Percentiles rank a stretch among this genome's conserved stretches.
phyloP scores from a whole-genome alignment of 2,113 vertebrate species.

The Passer domesticus region DNA sequence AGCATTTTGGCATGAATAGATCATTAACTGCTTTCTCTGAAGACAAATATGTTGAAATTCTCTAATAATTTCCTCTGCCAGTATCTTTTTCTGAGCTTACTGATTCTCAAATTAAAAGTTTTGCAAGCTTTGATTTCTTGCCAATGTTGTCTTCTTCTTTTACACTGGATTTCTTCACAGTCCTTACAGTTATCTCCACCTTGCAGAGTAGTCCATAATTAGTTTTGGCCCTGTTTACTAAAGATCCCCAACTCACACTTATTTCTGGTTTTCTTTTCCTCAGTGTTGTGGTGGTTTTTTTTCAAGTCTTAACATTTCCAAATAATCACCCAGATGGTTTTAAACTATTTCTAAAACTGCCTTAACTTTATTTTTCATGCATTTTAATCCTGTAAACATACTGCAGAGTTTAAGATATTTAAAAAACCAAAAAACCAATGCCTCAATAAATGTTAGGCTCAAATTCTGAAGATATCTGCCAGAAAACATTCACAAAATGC shows the following conservation, averaged over 20 bases:
- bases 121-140: not conserved
- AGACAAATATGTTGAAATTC: not conserved
- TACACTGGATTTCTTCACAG: not conserved
- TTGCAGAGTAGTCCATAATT: not conserved
- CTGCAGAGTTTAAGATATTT: not conserved
- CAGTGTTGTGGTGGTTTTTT: not conserved
- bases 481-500: not conserved
- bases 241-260: not conserved
- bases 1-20: not conserved
- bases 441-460: not conserved
- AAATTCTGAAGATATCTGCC: not conserved
- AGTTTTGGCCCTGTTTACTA: not conserved
- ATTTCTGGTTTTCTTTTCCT: not conserved
- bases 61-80: not conserved
- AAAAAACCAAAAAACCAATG: not conserved
- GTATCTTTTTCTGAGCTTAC: not conserved
- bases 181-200: not conserved
- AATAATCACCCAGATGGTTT: not conserved
- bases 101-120: not conserved
- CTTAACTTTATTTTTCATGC: not conserved
- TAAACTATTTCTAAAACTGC: not conserved
- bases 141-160: not conserved
- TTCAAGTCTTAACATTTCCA: not conserved
- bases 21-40: constrained; percentile 17
- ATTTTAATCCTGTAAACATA: not conserved